Evolutionary conservation across 2,113 vertebrate genomes (phyloP).

Genomic region (Orthonyx spaldingii): DNA sequence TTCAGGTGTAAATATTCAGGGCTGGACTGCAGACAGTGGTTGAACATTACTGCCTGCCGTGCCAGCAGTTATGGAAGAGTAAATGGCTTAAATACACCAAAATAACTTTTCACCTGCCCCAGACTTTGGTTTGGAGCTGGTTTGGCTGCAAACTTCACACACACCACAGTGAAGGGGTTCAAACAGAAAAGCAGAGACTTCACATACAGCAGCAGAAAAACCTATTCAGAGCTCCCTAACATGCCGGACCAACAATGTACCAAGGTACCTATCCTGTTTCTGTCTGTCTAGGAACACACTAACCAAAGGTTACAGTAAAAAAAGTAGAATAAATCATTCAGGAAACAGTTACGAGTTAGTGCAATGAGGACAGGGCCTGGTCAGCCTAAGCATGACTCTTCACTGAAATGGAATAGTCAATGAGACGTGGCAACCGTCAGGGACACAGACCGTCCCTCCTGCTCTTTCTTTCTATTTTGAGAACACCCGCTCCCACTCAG

Average conservation of each 20-base stretch:
- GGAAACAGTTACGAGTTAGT: fast-evolving
- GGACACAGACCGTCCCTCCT: background rate
- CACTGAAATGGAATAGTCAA: background rate
- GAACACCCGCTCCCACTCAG: fast-evolving
- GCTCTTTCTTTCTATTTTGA: background rate
- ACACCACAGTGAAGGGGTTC: background rate
- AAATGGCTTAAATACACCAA: background rate
- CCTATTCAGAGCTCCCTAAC: fast-evolving
- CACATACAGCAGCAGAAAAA: background rate
- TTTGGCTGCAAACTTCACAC: background rate
- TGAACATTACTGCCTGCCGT: background rate
- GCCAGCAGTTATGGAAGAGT: background rate
- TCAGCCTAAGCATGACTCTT: fast-evolving
- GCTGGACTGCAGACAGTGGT: background rate
- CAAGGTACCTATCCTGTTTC: background rate
- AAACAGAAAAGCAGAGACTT: background rate
- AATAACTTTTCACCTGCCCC: background rate
- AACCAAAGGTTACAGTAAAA: background rate
- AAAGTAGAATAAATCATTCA: background rate
- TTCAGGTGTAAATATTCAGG: background rate
- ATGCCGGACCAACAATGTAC: background rate
- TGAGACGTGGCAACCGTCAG: fast-evolving
- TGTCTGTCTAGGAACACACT: background rate
- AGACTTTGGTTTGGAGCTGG: background rate
- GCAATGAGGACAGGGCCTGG: background rate